Percentiles rank a stretch among this genome's conserved stretches.
Conservation (phyloP, 2,888 invertebrate genomes). For the Leptopilina drosophilae region DNA sequence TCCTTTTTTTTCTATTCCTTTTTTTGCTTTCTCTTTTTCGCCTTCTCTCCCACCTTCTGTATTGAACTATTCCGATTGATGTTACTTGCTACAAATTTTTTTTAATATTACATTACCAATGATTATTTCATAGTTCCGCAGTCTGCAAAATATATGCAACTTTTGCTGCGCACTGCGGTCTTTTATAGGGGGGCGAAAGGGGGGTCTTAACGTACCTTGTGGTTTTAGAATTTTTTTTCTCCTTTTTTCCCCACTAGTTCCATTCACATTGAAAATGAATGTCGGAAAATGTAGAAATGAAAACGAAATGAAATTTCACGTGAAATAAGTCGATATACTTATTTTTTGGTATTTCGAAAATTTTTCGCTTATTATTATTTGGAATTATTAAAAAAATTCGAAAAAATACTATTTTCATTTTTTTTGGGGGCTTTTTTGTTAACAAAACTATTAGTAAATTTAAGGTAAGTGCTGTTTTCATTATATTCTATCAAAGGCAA, state of each 20-base stretch:
- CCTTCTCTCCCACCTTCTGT: conserved; percentile 40
- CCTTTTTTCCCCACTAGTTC: conserved; percentile 4
- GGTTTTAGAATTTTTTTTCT: conserved; percentile 7
- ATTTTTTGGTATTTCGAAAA: background rate
- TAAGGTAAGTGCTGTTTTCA: too few species aligned
- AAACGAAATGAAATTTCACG: conserved; percentile 2
- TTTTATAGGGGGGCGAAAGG: background rate
- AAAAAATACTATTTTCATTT: background rate
- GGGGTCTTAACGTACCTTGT: background rate
- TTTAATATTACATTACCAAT: conserved; percentile 70
- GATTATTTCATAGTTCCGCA: conserved; percentile 69
- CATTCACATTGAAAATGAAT: conserved; percentile 1
- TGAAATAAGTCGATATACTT: background rate
- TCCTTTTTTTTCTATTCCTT: background rate
- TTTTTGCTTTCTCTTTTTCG: conserved; percentile 33
- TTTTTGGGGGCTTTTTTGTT: too few species aligned
- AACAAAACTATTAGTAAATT: too few species aligned
- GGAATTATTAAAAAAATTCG: background rate
- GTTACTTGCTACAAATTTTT: conserved; percentile 66
- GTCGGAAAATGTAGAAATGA: background rate
- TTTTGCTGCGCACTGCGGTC: conserved; percentile 59
- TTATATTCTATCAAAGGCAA: too few species aligned
- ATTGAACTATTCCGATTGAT: conserved; percentile 72
- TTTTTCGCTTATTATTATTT: background rate
- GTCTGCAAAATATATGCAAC: conserved; percentile 56